A percentile compares a stretch with the other conserved stretches of the same genome.
Conservation (phyloP, 2,888 invertebrate species). For the Rhingia rostrata region DNA sequence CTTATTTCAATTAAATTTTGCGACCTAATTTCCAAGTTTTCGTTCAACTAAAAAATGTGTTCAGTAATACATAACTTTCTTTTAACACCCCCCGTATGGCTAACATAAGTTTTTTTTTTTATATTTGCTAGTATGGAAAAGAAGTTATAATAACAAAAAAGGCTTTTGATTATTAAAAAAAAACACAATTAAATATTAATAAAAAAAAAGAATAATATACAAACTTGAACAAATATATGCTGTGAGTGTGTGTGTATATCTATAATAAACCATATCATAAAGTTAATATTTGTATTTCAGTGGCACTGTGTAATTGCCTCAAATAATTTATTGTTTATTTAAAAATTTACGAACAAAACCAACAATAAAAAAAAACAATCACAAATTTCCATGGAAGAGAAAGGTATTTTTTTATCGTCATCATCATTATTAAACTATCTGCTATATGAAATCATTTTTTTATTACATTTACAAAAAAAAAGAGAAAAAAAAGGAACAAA, state of each 20-base stretch:
- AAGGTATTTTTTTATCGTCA: constrained; percentile 25
- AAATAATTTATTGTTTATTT: constrained; percentile 26
- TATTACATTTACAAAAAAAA: constrained; percentile 30
- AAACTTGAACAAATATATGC: constrained; percentile 49
- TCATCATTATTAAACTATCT: constrained; percentile 34
- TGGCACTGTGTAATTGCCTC: background rate
- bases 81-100: background rate
- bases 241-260: background rate
- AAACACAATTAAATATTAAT: background rate
- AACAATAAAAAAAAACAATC: constrained; percentile 50
- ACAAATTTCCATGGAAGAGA: constrained; percentile 69
- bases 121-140: constrained; percentile 34
- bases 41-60: too few relatives aligned
- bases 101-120: constrained; percentile 14
- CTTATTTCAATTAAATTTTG: too few relatives aligned
- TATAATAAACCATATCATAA: constrained; percentile 3
- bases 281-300: background rate
- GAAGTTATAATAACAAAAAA: constrained; percentile 18
- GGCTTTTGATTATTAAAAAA: constrained; percentile 7
- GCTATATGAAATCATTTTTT: constrained; percentile 32
- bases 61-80: too few relatives aligned
- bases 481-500: constrained; percentile 10
- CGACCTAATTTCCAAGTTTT: too few relatives aligned
- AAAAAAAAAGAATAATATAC: constrained; percentile 45
- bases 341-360: constrained; percentile 33